A percentile compares a stretch with the other conserved stretches of the same genome.
Conservation (phyloP, 2,113 vertebrate species). For the Odocoileus hemionus region DNA sequence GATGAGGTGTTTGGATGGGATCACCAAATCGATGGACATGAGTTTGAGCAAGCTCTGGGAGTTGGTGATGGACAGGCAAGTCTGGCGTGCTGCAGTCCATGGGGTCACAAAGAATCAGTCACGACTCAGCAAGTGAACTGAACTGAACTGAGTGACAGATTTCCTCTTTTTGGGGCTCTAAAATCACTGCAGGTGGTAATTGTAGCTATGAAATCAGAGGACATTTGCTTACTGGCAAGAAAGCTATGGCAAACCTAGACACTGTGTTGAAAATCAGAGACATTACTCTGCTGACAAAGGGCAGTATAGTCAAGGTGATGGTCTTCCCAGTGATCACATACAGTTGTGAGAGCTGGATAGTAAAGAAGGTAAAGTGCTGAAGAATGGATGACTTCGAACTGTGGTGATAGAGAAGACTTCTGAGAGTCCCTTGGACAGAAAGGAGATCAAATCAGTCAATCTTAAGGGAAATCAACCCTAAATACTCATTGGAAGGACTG, state of each 20-base stretch:
- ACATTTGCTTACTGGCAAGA: neutral
- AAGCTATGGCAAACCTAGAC: neutral
- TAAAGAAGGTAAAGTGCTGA: neutral
- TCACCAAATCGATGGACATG: neutral
- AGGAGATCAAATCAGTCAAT: neutral
- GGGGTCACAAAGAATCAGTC: neutral
- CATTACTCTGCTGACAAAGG: neutral
- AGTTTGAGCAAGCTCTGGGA: neutral
- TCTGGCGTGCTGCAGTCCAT: neutral
- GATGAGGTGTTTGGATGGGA: neutral
- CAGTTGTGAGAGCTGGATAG: neutral
- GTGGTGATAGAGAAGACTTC: neutral
- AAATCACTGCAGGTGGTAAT: neutral
- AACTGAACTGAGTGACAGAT: neutral
- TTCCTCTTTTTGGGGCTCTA: neutral
- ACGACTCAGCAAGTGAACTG: neutral
- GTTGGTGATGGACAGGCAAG: neutral
- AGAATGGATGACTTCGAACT: neutral
- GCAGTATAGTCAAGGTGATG: neutral
- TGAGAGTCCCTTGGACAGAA: neutral
- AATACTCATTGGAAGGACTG: neutral
- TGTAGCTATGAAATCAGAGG: neutral
- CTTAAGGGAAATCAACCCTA: neutral
- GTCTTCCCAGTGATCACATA: neutral
- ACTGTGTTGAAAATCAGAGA: neutral